Percentiles rank a stretch among this genome's conserved stretches.
These are phyloP conservation scores for Mus pahari DNA, from an alignment of 2,113 vertebrate genomes.

Conservation along the genomic window DNA sequence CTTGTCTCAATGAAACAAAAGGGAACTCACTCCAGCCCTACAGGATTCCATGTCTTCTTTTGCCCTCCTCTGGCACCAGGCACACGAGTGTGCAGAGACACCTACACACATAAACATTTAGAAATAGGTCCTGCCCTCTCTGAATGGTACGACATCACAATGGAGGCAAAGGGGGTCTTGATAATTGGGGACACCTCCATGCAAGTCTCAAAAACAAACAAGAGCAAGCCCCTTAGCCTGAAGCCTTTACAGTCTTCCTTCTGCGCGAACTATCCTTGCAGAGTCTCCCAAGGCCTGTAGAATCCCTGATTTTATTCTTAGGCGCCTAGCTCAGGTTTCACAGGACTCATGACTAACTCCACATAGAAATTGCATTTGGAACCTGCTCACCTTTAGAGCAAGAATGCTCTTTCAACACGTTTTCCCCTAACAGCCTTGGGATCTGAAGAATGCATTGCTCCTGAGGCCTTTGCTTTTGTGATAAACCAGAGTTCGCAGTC, in stretches of 20 bases:
- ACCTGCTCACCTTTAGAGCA: neutral
- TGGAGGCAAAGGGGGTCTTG: too few relatives aligned
- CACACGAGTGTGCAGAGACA: too few relatives aligned
- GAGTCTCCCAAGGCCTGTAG: neutral
- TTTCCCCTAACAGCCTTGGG: neutral
- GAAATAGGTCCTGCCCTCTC: neutral
- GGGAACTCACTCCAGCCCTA: too few relatives aligned
- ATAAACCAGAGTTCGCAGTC: neutral
- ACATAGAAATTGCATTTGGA: neutral
- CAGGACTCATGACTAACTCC: neutral
- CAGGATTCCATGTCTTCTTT: too few relatives aligned
- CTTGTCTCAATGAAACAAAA: too few relatives aligned
- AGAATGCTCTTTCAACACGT: neutral
- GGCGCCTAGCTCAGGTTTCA: neutral
- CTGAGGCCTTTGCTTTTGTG: neutral
- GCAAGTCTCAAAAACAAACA: neutral
- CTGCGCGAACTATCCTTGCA: neutral
- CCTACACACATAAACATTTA: neutral
- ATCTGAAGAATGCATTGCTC: neutral
- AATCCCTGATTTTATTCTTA: neutral
- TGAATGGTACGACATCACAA: neutral
- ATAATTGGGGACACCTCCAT: neutral
- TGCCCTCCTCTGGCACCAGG: too few relatives aligned
- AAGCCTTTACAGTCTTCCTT: neutral
- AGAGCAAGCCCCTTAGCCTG: neutral